These are phyloP conservation scores for Diphyllodes magnificus DNA, from an alignment of 2,113 vertebrate species.

Conservation along the genomic window DNA sequence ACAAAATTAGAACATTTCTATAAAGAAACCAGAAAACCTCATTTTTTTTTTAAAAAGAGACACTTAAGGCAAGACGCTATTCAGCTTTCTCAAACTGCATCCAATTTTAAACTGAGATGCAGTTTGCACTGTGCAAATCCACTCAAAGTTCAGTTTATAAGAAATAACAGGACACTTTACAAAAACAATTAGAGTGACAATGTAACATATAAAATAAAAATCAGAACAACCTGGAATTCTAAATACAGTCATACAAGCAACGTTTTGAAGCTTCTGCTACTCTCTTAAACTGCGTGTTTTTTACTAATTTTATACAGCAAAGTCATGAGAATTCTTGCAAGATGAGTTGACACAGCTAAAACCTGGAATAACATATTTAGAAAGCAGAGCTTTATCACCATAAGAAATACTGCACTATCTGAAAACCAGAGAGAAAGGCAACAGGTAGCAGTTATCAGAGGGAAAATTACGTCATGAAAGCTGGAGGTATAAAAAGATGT, in stretches of 20 bases:
- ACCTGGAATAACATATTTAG: not conserved
- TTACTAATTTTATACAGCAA: not conserved
- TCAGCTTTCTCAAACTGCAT: not conserved
- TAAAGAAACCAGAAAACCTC: not conserved
- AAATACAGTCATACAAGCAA: not conserved
- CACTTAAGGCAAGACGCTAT: not conserved
- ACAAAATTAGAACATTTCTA: conserved; percentile 8
- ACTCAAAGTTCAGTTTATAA: not conserved
- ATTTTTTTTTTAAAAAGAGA: not conserved
- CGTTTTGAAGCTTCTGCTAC: not conserved
- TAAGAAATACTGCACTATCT: not conserved
- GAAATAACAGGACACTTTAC: not conserved
- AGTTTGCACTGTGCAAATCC: not conserved
- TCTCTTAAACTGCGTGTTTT: not conserved
- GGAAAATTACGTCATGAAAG: not conserved
- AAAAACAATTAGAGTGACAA: not conserved
- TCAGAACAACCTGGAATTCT: not conserved
- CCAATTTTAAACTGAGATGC: not conserved
- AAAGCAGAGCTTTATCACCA: not conserved
- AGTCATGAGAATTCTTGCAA: not conserved
- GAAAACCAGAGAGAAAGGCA: not conserved
- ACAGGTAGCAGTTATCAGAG: not conserved
- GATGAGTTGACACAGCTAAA: not conserved
- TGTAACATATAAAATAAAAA: not conserved
- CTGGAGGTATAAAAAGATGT: not conserved